Percentiles rank a stretch among this genome's conserved stretches.
phyloP scores from a whole-genome alignment of 2,797 vertebrate species.

The Muscicapa striata region DNA sequence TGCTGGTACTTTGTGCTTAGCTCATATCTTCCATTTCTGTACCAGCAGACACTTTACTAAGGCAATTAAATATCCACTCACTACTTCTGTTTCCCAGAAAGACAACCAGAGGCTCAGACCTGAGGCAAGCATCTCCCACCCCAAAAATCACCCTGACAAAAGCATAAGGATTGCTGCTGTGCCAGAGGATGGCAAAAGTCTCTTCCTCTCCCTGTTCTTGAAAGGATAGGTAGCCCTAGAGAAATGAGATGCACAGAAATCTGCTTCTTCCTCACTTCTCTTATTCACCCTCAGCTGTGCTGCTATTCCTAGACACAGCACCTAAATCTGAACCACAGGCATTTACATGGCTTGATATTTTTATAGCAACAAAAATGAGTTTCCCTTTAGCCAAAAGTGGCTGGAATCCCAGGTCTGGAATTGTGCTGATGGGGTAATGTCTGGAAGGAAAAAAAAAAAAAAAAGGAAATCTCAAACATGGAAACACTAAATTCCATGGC shows the following conservation, averaged over 20 bases:
- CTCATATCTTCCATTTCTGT: not conserved
- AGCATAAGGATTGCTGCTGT: not conserved
- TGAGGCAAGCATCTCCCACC: not conserved
- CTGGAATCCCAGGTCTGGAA: conserved; percentile 71
- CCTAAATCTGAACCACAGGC: conserved; percentile 12
- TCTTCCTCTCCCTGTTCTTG: not conserved
- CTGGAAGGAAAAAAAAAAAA: conserved; percentile 61
- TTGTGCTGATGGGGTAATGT: conserved; percentile 71
- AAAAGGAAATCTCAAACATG: conserved; percentile 58
- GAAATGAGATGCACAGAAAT: not conserved
- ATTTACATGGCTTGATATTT: conserved; percentile 24
- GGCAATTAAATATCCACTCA: not conserved
- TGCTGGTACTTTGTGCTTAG: not conserved
- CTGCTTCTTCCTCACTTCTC: not conserved
- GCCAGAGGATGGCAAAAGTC: not conserved
- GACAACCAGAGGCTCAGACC: not conserved
- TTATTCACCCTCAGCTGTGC: not conserved
- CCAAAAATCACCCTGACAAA: not conserved
- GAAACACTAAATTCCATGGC: conserved; percentile 72
- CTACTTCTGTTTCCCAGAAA: not conserved
- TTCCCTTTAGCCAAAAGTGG: conserved; percentile 66
- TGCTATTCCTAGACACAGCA: conserved; percentile 18
- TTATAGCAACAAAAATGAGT: conserved; percentile 47
- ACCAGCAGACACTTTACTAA: not conserved
- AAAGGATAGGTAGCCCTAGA: not conserved